Evolutionary conservation across 2,888 invertebrate genomes (phyloP), one percentile per base, ranked within the genome.

Genomic region (Noctuana brunneofusca): DNA sequence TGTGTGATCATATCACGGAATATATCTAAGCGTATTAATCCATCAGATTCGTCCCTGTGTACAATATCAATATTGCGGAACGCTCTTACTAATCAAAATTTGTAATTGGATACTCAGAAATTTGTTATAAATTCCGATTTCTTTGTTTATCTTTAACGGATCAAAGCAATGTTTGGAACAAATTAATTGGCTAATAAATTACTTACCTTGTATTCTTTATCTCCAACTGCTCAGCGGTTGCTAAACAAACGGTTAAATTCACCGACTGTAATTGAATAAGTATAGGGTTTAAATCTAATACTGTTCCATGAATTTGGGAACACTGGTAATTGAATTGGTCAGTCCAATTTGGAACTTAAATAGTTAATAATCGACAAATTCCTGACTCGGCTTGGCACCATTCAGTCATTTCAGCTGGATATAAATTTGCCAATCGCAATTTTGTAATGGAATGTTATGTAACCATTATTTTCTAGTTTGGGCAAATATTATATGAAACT

Each of bases 261-360:
- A 59, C 53, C 12, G 22, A 46, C 20, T 43, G 9, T 59, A 53
- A 59, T 46, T 53, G 53, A 59, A 43, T 53, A n/a, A n/a, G n/a
- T n/a, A n/a, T n/a, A 32, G 43, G 32, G 53, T 52, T 59, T 59
- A 53, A 46, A 59, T 53, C 59, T 59, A 59, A 59, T 53, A 59
- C 46, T 24, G 22, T 53, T 59, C 24, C 46, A 48, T 57, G 53
- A 53, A 59, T 59, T 57, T 30, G n/a, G 16, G 43, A 59, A 46
- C 53, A 50, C 24, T 58, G 49, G 30, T 59, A 53, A 59, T 59
- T 59, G 59, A 59, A 59, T 59, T 53, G 59, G 59, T 53, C 59
- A 59, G 43, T 43, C 43, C 46, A 53, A 59, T 59, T 53, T 22
- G 1, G 43, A 53, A 53, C 53, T 59, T 59, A 59, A 59, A 53